These are phyloP conservation scores for Calypte anna DNA, from an alignment of 2,113 vertebrate genomes.

Conservation along the genomic window DNA sequence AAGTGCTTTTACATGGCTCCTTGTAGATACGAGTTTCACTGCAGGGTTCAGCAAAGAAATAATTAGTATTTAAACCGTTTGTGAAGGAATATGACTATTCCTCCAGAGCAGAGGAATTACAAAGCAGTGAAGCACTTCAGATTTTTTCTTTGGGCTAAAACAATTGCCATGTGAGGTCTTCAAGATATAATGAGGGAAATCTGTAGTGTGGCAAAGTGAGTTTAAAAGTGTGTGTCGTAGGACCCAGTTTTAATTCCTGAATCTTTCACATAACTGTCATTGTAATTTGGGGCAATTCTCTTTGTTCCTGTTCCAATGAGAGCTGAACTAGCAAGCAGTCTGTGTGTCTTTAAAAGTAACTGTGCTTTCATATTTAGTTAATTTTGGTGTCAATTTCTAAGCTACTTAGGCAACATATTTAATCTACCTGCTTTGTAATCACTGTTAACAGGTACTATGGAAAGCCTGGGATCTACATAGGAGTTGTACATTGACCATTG, in stretches of 20 bases:
- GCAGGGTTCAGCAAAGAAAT: slow-evolving; percentile 44
- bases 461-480: not conserved
- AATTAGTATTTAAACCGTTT: slow-evolving; percentile 64
- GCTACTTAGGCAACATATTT: not conserved
- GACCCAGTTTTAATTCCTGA: not conserved
- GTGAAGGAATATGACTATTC: not conserved
- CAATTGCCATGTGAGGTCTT: not conserved
- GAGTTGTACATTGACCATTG: not conserved
- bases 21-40: slow-evolving; percentile 28
- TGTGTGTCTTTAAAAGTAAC: slow-evolving; percentile 30
- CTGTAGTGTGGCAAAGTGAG: not conserved
- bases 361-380: slow-evolving; percentile 10
- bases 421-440: not conserved
- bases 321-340: slow-evolving; percentile 10
- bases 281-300: not conserved
- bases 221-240: not conserved
- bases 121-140: not conserved
- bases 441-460: not conserved
- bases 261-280: not conserved
- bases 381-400: slow-evolving; percentile 13
- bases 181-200: not conserved
- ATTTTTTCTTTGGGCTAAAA: slow-evolving; percentile 41
- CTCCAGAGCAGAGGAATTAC: slow-evolving; percentile 23
- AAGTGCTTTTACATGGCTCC: slow-evolving; percentile 14
- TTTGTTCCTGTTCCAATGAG: slow-evolving; percentile 5